Conservation (phyloP, 2,797 vertebrate genomes). For the Coendou prehensilis region DNA sequence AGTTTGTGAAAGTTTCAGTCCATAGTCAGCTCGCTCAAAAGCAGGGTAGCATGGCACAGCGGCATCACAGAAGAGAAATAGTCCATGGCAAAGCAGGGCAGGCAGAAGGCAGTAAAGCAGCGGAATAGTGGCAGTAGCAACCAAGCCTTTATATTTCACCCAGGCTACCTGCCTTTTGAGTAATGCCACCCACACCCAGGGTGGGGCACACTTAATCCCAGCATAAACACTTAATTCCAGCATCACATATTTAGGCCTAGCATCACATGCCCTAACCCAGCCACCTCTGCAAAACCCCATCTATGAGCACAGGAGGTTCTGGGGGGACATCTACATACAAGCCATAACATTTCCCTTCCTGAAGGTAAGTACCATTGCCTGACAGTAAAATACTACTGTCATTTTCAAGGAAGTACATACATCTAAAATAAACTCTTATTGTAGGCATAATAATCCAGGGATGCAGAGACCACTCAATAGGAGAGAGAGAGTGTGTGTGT, state of each 20-base stretch:
- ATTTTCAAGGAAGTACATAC: neutral
- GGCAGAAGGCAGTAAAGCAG: neutral
- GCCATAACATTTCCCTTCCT: neutral
- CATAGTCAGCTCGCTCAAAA: neutral
- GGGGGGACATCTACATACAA: neutral
- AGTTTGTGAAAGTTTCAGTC: neutral
- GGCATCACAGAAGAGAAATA: neutral
- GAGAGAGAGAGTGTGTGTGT: neutral
- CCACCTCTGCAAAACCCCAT: neutral
- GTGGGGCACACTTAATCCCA: neutral
- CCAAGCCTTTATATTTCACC: neutral
- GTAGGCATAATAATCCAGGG: neutral
- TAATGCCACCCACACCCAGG: neutral
- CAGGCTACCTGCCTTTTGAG: neutral
- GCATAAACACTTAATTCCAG: neutral
- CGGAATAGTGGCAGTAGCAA: neutral
- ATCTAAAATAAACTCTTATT: neutral
- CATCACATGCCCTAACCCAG: neutral
- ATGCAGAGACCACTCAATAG: neutral
- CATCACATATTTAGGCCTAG: neutral
- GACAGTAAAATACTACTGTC: neutral
- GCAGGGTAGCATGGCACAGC: neutral
- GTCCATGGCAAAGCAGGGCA: neutral
- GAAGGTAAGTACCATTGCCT: neutral
- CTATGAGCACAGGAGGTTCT: neutral